phyloP scores from a whole-genome alignment of 1,140 invertebrate genomes.

The Aporrectodea caliginosa region DNA sequence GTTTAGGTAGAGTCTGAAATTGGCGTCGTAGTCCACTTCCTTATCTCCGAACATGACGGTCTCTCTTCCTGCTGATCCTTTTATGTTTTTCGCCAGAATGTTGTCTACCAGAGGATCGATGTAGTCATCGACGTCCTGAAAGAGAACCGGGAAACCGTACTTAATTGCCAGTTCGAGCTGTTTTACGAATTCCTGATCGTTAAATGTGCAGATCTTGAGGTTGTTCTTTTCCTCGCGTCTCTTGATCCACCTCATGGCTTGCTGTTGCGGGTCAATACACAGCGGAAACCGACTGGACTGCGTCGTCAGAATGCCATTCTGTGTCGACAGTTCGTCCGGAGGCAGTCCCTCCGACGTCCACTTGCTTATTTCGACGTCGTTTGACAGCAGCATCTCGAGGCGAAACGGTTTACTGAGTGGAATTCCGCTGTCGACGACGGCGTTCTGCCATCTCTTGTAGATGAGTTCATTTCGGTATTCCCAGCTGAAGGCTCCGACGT shows the following conservation, averaged over 20 bases:
- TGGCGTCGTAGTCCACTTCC: constrained; percentile 67
- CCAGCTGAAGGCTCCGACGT: constrained; percentile 79
- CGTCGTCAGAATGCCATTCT: constrained; percentile 81
- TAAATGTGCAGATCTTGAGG: constrained; percentile 76
- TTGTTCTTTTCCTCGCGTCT: constrained; percentile 74
- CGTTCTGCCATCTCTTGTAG: constrained; percentile 72
- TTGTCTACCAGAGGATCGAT: constrained; percentile 86
- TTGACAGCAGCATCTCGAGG: constrained; percentile 70
- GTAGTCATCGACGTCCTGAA: constrained; percentile 85
- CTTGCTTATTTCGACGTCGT: constrained; percentile 78
- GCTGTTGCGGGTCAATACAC: constrained; percentile 84
- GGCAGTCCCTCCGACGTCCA: constrained; percentile 85
- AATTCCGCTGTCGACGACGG: constrained; percentile 65
- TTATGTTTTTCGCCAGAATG: constrained; percentile 79
- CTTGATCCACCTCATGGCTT: constrained; percentile 83
- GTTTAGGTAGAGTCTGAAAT: constrained; percentile 80
- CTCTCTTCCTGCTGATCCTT: constrained; percentile 67
- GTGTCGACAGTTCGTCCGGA: constrained; percentile 81
- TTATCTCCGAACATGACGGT: constrained; percentile 61
- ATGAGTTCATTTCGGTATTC: constrained; percentile 78
- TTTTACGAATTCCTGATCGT: constrained; percentile 77
- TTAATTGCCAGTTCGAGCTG: constrained; percentile 81
- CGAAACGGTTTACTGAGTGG: constrained; percentile 64
- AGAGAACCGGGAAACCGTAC: constrained; percentile 77
- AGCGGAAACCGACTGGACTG: constrained; percentile 73